Conservation (phyloP, 2,113 vertebrate genomes). For the Hippocampus abdominalis region DNA sequence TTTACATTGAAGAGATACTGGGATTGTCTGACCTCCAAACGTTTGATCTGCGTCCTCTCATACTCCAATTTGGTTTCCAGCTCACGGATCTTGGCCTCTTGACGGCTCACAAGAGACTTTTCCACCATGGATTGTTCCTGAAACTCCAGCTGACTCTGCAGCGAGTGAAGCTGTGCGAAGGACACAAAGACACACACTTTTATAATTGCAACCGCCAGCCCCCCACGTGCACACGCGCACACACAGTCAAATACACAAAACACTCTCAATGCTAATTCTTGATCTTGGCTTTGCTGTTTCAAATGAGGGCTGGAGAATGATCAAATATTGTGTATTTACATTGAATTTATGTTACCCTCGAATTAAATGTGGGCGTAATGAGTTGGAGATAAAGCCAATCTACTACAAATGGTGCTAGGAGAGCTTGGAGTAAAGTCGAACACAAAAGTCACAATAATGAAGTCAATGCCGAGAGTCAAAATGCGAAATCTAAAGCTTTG, state of each 20-base stretch:
- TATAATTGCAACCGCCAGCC: slow-evolving; percentile 5
- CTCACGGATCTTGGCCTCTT: slow-evolving; percentile 96
- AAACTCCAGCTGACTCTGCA: slow-evolving; percentile 95
- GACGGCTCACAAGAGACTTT: slow-evolving; percentile 93
- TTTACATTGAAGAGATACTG: slow-evolving; percentile 7
- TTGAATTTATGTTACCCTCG: slow-evolving; percentile 22
- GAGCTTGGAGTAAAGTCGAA: slow-evolving; percentile 16
- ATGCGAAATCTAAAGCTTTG: no score
- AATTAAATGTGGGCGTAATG: slow-evolving; percentile 45
- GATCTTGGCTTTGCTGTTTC: slow-evolving; percentile 19
- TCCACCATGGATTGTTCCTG: slow-evolving; percentile 98
- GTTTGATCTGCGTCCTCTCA: slow-evolving; percentile 91
- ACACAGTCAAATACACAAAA: not conserved
- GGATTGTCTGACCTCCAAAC: slow-evolving; percentile 82
- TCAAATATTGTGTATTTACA: slow-evolving; percentile 17
- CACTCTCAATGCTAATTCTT: not conserved
- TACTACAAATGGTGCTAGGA: slow-evolving; percentile 30
- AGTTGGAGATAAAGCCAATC: slow-evolving; percentile 39
- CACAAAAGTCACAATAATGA: not conserved
- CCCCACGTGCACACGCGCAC: slow-evolving; percentile 2
- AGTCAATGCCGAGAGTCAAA: not conserved
- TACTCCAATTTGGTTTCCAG: slow-evolving; percentile 96
- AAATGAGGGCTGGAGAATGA: not conserved
- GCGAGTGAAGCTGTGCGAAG: slow-evolving; percentile 82
- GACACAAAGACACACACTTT: slow-evolving; percentile 15